phyloP scores from a whole-genome alignment of 2,113 vertebrate species.

The Fukomys damarensis region DNA sequence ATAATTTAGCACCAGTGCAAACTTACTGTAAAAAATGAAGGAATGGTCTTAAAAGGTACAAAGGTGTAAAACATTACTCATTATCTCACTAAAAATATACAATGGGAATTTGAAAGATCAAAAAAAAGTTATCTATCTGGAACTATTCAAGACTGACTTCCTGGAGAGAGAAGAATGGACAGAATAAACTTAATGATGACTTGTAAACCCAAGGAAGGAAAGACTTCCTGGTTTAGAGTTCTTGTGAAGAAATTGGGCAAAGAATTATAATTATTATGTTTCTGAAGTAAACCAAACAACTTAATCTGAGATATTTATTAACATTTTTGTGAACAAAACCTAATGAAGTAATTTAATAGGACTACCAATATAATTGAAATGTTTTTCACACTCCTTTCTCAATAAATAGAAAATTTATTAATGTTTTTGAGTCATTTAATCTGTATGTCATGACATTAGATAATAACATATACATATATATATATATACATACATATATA shows the following conservation, averaged over 20 bases:
- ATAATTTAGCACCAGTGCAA: background rate
- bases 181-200: background rate
- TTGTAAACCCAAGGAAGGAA: background rate
- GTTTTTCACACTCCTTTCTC: background rate
- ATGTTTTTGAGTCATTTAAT: background rate
- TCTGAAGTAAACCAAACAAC: background rate
- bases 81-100: background rate
- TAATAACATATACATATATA: background rate
- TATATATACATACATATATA: background rate
- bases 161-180: background rate
- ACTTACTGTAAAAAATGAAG: constrained; percentile 4
- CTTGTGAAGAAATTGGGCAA: background rate
- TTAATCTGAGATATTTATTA: background rate
- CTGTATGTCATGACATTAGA: background rate
- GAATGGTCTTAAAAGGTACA: constrained; percentile 28
- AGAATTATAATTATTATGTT: background rate
- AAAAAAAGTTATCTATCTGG: background rate
- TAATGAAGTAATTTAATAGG: background rate
- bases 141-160: background rate
- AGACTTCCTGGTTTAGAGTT: background rate
- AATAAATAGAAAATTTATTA: background rate
- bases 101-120: constrained; percentile 1
- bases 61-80: background rate
- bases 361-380: background rate
- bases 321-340: background rate